phyloP scores from a whole-genome alignment of 2,113 vertebrate species.

The Semnopithecus entellus region DNA sequence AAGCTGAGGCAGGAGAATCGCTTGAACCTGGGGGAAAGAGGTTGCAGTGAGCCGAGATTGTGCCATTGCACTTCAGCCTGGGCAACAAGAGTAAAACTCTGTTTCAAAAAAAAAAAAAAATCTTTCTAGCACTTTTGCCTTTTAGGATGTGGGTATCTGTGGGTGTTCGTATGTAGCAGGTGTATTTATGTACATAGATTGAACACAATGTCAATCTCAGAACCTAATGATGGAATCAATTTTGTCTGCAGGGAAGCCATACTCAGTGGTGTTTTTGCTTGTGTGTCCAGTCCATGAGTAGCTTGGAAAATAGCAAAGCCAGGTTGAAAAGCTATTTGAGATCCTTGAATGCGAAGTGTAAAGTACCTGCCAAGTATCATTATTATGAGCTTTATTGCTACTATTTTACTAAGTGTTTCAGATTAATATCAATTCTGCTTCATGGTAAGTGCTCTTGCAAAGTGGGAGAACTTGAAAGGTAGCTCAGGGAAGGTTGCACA shows the following conservation, averaged over 20 bases:
- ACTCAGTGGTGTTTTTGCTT: not conserved
- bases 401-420: conserved; percentile 73
- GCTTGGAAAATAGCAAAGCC: conserved; percentile 15
- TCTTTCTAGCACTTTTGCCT: not conserved
- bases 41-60: too few species aligned
- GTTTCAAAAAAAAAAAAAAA: too few species aligned
- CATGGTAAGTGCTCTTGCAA: conserved; percentile 38
- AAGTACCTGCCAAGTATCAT: conserved; percentile 53
- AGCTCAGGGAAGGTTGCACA: conserved; percentile 1
- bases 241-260: not conserved
- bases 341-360: conserved; percentile 44
- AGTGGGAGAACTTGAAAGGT: conserved; percentile 58
- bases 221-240: not conserved
- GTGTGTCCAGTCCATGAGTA: not conserved
- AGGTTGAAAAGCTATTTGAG: conserved; percentile 37
- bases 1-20: too few species aligned
- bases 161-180: not conserved
- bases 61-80: too few species aligned
- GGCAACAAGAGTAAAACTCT: too few species aligned
- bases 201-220: not conserved
- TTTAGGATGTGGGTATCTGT: not conserved
- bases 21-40: too few species aligned
- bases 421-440: conserved; percentile 67
- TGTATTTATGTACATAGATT: not conserved
- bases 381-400: conserved; percentile 68